Evolutionary conservation across 2,888 invertebrate species (phyloP).

Genomic region (Bellardia pandia): DNA sequence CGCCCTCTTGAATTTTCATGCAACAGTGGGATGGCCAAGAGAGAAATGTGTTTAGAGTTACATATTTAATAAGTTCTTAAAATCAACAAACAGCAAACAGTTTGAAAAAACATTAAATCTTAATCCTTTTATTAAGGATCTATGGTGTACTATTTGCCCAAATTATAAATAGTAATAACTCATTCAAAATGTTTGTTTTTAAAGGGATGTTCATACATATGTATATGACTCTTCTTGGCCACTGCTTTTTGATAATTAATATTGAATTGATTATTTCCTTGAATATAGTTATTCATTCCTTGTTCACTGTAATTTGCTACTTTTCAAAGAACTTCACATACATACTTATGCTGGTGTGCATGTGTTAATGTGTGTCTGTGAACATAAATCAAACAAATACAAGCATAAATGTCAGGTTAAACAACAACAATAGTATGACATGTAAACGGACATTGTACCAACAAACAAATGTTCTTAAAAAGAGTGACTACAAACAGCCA

Average conservation of each 20-base stretch:
- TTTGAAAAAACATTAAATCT: background rate
- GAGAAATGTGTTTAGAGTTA: background rate
- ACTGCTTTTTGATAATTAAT: too few relatives aligned
- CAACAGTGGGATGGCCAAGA: constrained; percentile 35
- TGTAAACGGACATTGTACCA: constrained; percentile 27
- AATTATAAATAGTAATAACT: background rate
- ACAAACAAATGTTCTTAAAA: background rate
- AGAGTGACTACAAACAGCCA: background rate
- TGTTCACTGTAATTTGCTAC: constrained; percentile 46
- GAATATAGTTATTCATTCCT: background rate
- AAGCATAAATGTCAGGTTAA: constrained; percentile 55
- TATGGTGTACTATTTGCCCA: background rate
- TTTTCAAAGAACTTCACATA: constrained; percentile 9
- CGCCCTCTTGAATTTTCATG: constrained; percentile 4
- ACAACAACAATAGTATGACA: constrained; percentile 52
- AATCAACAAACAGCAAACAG: too few relatives aligned
- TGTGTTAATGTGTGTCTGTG: background rate
- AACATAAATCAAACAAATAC: constrained; percentile 59
- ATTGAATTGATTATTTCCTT: background rate
- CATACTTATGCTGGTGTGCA: background rate
- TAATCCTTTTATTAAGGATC: background rate
- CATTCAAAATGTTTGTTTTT: too few relatives aligned
- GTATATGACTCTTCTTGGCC: too few relatives aligned
- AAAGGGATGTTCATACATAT: too few relatives aligned
- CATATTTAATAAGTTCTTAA: background rate